Conservation (phyloP, 2,888 invertebrate species). For the Orthonevra nobilis region DNA sequence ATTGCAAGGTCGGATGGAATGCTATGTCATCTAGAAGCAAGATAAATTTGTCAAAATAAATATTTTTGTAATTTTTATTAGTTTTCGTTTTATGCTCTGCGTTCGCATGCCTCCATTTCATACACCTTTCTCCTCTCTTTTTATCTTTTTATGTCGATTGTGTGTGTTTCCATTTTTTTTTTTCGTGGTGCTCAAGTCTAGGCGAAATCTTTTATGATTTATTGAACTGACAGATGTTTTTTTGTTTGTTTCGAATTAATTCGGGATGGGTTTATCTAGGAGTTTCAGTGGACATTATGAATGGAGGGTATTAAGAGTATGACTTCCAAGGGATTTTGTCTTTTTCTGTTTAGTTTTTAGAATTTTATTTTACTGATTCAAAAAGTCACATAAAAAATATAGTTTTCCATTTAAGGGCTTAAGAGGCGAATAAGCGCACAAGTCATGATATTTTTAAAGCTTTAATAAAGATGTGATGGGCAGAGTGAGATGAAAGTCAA, state of each 20-base stretch:
- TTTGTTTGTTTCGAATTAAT: neutral
- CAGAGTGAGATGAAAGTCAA: too few relatives aligned
- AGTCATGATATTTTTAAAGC: too few relatives aligned
- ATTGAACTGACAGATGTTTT: neutral
- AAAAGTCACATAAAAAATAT: too few relatives aligned
- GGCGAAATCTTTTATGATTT: slow-evolving; percentile 18
- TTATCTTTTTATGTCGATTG: neutral
- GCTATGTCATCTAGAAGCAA: too few relatives aligned
- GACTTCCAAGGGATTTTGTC: too few relatives aligned
- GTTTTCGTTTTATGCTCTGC: slow-evolving; percentile 17
- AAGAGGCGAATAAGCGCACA: too few relatives aligned
- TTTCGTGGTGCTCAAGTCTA: slow-evolving; percentile 1
- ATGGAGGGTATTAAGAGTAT: too few relatives aligned
- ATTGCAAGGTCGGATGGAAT: slow-evolving; percentile 1
- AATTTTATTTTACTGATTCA: too few relatives aligned
- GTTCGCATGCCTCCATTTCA: slow-evolving; percentile 29
- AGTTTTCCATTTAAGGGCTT: too few relatives aligned
- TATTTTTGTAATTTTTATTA: slow-evolving; percentile 36
- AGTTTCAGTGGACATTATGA: too few relatives aligned
- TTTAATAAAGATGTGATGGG: too few relatives aligned
- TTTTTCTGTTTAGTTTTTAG: too few relatives aligned
- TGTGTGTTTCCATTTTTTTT: neutral
- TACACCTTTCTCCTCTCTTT: slow-evolving; percentile 42
- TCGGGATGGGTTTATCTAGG: neutral
- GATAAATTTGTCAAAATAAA: slow-evolving; percentile 11